phyloP scores from a whole-genome alignment of 1,140 invertebrate species.

The Pogonomyrmex californicus region DNA sequence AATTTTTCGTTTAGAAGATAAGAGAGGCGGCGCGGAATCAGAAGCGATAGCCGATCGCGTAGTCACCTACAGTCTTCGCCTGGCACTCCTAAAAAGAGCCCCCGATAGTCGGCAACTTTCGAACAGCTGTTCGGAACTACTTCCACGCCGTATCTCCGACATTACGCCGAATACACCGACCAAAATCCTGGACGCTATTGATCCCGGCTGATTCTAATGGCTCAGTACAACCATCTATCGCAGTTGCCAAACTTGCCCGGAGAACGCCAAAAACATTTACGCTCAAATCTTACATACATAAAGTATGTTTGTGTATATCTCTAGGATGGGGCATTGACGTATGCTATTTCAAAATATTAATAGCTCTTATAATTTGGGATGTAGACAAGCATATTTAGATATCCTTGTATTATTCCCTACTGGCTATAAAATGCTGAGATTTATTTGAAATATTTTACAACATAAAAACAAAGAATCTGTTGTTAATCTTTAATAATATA shows the following conservation, averaged over 20 bases:
- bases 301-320: background rate
- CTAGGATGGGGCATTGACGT: background rate
- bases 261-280: conserved; percentile 6
- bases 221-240: conserved; percentile 8
- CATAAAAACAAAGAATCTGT: background rate
- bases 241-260: background rate
- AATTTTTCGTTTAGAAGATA: conserved; percentile 53
- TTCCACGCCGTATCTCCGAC: conserved; percentile 40
- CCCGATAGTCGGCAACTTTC: conserved; percentile 44
- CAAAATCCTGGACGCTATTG: conserved; percentile 9
- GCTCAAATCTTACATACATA: background rate
- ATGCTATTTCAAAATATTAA: background rate
- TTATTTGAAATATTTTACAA: background rate
- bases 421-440: background rate
- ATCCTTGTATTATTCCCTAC: background rate
- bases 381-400: background rate
- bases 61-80: conserved; percentile 50
- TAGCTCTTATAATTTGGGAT: background rate
- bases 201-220: conserved; percentile 1
- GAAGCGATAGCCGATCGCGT: conserved; percentile 20
- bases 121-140: conserved; percentile 51
- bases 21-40: conserved; percentile 21
- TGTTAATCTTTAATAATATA: background rate
- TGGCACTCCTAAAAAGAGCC: conserved; percentile 36
- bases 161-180: background rate